A percentile compares a stretch with the other conserved stretches of the same genome.
These are phyloP conservation scores for Yponomeuta plumbellus DNA, from an alignment of 2,888 invertebrate genomes.

Conservation along the genomic window DNA sequence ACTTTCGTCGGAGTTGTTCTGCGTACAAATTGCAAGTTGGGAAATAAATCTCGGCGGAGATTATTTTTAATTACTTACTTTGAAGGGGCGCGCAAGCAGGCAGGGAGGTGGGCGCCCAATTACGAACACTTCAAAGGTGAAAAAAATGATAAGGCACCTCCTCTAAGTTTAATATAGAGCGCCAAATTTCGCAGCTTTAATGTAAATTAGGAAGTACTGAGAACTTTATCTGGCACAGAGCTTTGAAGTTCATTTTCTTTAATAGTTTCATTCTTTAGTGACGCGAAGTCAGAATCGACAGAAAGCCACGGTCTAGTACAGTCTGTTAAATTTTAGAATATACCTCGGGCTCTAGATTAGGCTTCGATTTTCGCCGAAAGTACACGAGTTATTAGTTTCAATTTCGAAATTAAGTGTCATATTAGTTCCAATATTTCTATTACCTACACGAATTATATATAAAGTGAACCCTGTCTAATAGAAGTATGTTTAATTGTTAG, in stretches of 20 bases:
- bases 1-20: neutral
- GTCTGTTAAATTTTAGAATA: too few relatives aligned
- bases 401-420: too few relatives aligned
- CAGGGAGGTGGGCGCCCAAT: slow-evolving; percentile 23
- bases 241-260: neutral
- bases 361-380: too few relatives aligned
- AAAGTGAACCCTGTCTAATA: too few relatives aligned
- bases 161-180: neutral
- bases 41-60: slow-evolving; percentile 27
- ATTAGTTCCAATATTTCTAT: too few relatives aligned
- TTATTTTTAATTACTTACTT: slow-evolving; percentile 40
- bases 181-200: neutral
- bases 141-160: slow-evolving; percentile 5
- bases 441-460: too few relatives aligned
- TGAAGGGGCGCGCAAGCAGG: slow-evolving; percentile 7
- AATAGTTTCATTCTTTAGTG: neutral
- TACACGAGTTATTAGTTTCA: too few relatives aligned
- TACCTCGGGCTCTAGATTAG: too few relatives aligned
- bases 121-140: slow-evolving; percentile 31
- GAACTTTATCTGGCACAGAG: neutral
- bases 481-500: too few relatives aligned
- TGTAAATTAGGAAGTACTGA: slow-evolving; percentile 1
- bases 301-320: too few relatives aligned
- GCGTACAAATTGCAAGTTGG: slow-evolving; percentile 19
- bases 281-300: neutral